Evolutionary conservation across 1,140 invertebrate species (phyloP).

Genomic region (Sycophila sp.): DNA sequence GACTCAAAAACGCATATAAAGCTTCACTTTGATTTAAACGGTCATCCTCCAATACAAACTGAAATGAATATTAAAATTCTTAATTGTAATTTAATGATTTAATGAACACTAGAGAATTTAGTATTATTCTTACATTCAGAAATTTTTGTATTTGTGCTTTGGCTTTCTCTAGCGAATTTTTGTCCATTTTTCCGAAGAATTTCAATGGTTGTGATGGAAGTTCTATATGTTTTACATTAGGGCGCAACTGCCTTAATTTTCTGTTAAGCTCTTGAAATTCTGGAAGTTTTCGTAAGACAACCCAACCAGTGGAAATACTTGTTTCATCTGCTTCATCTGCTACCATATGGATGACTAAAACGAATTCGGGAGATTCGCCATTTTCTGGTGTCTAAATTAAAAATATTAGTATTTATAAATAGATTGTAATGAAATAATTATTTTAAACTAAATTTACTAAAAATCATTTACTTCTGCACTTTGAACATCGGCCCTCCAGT

Average conservation of each 20-base stretch:
- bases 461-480: constrained; percentile 75
- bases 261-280: constrained; percentile 87
- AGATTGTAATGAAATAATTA: background rate
- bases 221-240: constrained; percentile 82
- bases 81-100: constrained; percentile 24
- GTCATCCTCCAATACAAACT: constrained; percentile 88
- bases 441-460: constrained; percentile 20
- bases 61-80: constrained; percentile 48
- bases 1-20: constrained; percentile 88
- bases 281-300: constrained; percentile 81
- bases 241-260: constrained; percentile 83
- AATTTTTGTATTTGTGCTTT: constrained; percentile 86
- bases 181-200: constrained; percentile 83
- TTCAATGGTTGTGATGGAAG: constrained; percentile 82
- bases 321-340: constrained; percentile 72
- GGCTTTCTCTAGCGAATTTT: constrained; percentile 81
- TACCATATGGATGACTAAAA: constrained; percentile 82
- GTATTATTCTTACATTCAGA: constrained; percentile 74
- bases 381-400: constrained; percentile 75
- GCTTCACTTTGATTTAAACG: constrained; percentile 87
- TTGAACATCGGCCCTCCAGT: constrained; percentile 85
- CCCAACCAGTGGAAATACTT: constrained; percentile 81
- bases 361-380: constrained; percentile 82
- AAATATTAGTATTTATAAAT: background rate
- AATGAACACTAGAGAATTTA: background rate